Conservation (phyloP, 2,113 vertebrate species). For the Micronycteris hirsuta region DNA sequence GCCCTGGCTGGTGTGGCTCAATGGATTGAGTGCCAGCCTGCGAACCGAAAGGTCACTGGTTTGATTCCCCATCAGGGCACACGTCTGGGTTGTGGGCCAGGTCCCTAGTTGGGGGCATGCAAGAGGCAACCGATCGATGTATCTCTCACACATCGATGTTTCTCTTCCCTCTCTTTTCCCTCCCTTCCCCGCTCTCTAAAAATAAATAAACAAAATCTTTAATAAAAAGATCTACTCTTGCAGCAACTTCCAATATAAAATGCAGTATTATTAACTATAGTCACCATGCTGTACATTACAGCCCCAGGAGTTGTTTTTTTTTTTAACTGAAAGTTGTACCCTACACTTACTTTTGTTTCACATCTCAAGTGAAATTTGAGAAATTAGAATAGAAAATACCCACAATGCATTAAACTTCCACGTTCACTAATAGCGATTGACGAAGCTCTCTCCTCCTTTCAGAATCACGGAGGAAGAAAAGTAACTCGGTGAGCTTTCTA, state of each 20-base stretch:
- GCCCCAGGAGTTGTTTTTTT: background rate
- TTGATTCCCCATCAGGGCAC: no score
- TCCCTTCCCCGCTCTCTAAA: no score
- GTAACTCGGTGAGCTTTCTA: background rate
- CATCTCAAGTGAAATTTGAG: background rate
- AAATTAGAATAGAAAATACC: constrained; percentile 2
- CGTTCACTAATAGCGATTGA: background rate
- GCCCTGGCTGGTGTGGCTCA: no score
- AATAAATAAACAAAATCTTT: no score
- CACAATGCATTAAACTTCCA: background rate
- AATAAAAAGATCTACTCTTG: background rate
- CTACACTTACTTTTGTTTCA: background rate
- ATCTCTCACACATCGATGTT: no score
- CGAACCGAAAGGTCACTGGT: no score
- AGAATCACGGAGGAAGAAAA: background rate
- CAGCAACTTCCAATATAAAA: background rate
- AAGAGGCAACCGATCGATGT: no score
- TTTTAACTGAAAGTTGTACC: background rate
- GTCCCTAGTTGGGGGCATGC: no score
- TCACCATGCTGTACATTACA: background rate
- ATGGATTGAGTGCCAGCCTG: no score
- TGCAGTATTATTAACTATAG: background rate
- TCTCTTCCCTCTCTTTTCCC: no score
- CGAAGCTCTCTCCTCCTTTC: background rate
- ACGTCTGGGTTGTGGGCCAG: no score